Percentiles rank a stretch among this genome's conserved stretches.
These are phyloP conservation scores for Chaetorhynchus papuensis DNA, from an alignment of 2,113 vertebrate genomes.

Conservation along the genomic window DNA sequence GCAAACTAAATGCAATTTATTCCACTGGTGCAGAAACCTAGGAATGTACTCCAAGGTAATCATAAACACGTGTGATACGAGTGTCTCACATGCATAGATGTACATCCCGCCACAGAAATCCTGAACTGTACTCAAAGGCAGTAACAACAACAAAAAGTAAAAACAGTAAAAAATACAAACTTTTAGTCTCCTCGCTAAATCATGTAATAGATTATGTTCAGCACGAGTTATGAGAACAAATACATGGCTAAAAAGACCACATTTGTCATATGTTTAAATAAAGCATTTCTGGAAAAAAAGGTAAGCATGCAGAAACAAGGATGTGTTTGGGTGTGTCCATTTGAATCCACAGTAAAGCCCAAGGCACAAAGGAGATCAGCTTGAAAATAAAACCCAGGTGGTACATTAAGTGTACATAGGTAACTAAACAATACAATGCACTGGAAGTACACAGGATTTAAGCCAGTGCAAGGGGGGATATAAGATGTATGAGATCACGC, in stretches of 20 bases:
- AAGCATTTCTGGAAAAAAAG: neutral
- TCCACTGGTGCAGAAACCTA: constrained; percentile 15
- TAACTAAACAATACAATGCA: neutral
- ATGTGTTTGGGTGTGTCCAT: neutral
- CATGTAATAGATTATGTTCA: neutral
- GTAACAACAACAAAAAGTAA: neutral
- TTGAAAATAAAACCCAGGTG: constrained; percentile 29
- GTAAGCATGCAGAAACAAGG: neutral
- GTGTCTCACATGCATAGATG: neutral
- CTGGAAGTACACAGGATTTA: constrained; percentile 48
- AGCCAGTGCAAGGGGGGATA: constrained; percentile 26
- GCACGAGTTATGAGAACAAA: neutral
- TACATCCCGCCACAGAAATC: neutral
- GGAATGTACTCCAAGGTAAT: constrained; percentile 42
- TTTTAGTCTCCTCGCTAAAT: neutral
- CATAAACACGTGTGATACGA: constrained; percentile 1
- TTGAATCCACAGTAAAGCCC: neutral
- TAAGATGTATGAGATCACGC: constrained; percentile 11
- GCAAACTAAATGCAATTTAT: constrained; percentile 52
- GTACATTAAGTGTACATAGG: neutral
- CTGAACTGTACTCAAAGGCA: neutral
- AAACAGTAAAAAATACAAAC: neutral
- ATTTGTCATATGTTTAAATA: neutral
- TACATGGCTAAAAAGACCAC: neutral
- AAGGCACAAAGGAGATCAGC: neutral